Evolutionary conservation across 2,888 invertebrate genomes (phyloP).

Genomic region (Mellilla xanthometata): DNA sequence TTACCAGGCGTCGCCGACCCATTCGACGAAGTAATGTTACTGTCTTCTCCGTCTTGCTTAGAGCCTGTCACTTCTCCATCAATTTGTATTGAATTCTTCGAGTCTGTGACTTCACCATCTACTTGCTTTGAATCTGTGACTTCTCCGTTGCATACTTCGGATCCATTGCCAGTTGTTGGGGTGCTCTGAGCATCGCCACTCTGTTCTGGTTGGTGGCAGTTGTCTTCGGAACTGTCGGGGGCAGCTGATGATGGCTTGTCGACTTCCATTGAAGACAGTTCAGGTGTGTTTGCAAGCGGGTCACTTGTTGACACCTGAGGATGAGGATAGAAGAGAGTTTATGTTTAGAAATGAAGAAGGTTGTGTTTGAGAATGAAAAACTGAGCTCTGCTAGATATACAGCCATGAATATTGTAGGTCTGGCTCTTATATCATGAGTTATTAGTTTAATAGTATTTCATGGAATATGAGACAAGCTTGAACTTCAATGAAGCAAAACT

Average conservation of each 20-base stretch:
- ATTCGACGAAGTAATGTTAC: constrained; percentile 77
- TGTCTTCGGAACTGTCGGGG: constrained; percentile 76
- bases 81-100: constrained; percentile 47
- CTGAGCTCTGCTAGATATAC: no score
- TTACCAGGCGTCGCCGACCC: constrained; percentile 70
- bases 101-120: constrained; percentile 67
- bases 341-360: no score
- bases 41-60: constrained; percentile 63
- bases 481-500: no score
- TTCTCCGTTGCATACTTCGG: constrained; percentile 68
- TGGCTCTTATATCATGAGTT: no score
- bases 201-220: constrained; percentile 65
- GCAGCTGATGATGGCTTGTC: constrained; percentile 53
- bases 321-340: background rate
- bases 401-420: no score
- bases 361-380: no score
- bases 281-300: constrained; percentile 46
- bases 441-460: no score
- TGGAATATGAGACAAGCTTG: no score
- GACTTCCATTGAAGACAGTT: constrained; percentile 47
- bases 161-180: constrained; percentile 43
- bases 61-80: constrained; percentile 76
- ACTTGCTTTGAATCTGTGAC: constrained; percentile 69
- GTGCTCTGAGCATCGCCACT: constrained; percentile 54
- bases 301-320: constrained; percentile 74